Percentiles rank a stretch among this genome's conserved stretches.
Evolutionary conservation across 2,888 invertebrate species (phyloP).

Genomic region (Ctenicera cuprea): DNA sequence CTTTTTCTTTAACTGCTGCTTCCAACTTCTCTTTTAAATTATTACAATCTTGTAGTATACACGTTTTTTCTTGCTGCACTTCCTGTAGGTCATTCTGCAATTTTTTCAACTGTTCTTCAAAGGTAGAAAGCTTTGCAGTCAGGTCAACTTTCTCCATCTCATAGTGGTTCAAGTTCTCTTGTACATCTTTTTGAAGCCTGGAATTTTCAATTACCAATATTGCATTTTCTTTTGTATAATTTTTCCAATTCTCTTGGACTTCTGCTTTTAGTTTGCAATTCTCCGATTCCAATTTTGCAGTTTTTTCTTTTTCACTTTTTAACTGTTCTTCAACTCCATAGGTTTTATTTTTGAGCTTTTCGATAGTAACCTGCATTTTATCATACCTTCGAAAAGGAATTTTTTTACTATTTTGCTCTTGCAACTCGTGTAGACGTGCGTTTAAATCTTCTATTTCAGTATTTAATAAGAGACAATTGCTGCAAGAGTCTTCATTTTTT

Average conservation of each 20-base stretch:
- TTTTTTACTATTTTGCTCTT: no score
- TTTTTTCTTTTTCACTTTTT: constrained; percentile 15
- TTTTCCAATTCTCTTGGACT: constrained; percentile 1
- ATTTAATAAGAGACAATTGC: not conserved
- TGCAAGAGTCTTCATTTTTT: not conserved
- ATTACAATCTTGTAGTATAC: not conserved
- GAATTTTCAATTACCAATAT: not conserved
- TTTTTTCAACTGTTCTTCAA: not conserved
- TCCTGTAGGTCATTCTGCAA: not conserved
- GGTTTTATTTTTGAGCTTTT: constrained; percentile 14
- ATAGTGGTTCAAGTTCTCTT: not conserved
- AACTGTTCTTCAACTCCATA: constrained; percentile 1
- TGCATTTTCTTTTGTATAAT: not conserved
- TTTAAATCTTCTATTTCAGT: constrained; percentile 1
- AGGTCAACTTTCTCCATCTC: constrained; percentile 4
- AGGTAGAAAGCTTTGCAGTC: not conserved
- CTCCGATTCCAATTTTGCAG: not conserved
- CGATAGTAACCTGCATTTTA: constrained; percentile 10
- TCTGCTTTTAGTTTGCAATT: constrained; percentile 1
- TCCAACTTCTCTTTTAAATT: not conserved
- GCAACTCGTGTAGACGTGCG: not conserved
- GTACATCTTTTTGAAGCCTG: not conserved
- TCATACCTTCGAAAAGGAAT: constrained; percentile 1
- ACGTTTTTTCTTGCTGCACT: not conserved
- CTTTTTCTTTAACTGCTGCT: not conserved